These are phyloP conservation scores for Scartelaos histophorus DNA, from an alignment of 2,113 vertebrate species.

Conservation along the genomic window DNA sequence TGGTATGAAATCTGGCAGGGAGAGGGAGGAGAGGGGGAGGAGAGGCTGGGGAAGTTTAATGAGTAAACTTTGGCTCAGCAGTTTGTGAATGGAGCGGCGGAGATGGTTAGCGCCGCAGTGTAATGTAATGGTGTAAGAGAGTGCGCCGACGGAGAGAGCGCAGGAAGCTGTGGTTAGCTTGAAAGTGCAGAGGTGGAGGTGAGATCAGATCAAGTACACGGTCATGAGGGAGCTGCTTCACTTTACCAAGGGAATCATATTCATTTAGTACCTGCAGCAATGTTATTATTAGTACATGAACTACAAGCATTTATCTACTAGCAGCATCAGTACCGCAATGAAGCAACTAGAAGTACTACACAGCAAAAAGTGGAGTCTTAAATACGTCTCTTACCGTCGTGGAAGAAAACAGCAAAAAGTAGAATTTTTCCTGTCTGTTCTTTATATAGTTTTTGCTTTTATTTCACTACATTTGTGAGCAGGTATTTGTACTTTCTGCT, in stretches of 20 bases:
- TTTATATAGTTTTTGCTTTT: too few relatives aligned
- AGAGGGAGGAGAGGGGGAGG: neutral
- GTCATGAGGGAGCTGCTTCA: constrained; percentile 14
- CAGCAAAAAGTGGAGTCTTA: too few relatives aligned
- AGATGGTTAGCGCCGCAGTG: constrained; percentile 32
- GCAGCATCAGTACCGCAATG: too few relatives aligned
- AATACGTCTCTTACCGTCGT: too few relatives aligned
- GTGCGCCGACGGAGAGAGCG: constrained; percentile 38
- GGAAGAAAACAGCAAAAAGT: too few relatives aligned
- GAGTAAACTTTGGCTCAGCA: constrained; percentile 51
- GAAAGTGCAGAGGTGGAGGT: constrained; percentile 39
- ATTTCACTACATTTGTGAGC: too few relatives aligned
- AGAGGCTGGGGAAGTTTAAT: constrained; percentile 34
- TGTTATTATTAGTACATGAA: neutral
- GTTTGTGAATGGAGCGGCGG: constrained; percentile 43
- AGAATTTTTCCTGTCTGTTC: too few relatives aligned
- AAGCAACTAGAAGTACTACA: too few relatives aligned
- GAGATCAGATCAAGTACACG: constrained; percentile 43
- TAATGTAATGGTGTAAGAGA: constrained; percentile 57
- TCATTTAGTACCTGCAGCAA: neutral
- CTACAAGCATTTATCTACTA: too few relatives aligned
- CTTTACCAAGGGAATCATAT: neutral
- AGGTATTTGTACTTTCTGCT: too few relatives aligned
- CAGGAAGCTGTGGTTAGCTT: constrained; percentile 37
- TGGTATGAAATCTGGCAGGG: constrained; percentile 26